Conservation (phyloP, 2,113 vertebrate species). For the Nanorana parkeri region DNA sequence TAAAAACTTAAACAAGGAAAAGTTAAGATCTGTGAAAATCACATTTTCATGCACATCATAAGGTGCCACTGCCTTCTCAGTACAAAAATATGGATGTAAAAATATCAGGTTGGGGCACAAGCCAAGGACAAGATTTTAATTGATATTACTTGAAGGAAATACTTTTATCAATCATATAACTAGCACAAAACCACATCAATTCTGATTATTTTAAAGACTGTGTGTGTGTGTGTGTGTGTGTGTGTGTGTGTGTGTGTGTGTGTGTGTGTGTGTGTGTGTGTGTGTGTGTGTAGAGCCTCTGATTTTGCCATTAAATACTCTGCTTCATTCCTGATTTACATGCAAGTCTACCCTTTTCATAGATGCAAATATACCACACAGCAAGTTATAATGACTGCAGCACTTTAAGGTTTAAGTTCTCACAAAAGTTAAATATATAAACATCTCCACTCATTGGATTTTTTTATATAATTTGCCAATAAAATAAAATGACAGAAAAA, state of each 20-base stretch:
- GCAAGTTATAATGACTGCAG: conserved; percentile 26
- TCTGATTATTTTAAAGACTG: background rate
- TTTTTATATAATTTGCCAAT: conserved; percentile 56
- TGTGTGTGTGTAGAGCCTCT: background rate
- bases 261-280: background rate
- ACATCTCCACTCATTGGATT: conserved; percentile 49
- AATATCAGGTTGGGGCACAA: conserved; percentile 6
- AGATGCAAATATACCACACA: conserved; percentile 22
- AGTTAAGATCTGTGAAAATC: background rate
- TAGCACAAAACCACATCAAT: background rate
- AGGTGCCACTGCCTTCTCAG: background rate
- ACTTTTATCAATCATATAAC: background rate
- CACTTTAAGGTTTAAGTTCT: conserved; percentile 51
- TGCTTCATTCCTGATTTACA: conserved; percentile 35
- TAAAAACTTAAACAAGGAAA: background rate
- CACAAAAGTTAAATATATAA: conserved; percentile 6
- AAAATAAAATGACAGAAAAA: conserved; percentile 28
- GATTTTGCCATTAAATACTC: conserved; percentile 26
- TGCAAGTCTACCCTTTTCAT: conserved; percentile 31
- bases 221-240: background rate
- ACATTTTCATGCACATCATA: background rate
- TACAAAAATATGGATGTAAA: background rate
- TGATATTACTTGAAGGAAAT: background rate
- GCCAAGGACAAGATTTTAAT: conserved; percentile 29
- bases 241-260: background rate